phyloP scores from a whole-genome alignment of 2,113 vertebrate species.

The Centropus unirufus region DNA sequence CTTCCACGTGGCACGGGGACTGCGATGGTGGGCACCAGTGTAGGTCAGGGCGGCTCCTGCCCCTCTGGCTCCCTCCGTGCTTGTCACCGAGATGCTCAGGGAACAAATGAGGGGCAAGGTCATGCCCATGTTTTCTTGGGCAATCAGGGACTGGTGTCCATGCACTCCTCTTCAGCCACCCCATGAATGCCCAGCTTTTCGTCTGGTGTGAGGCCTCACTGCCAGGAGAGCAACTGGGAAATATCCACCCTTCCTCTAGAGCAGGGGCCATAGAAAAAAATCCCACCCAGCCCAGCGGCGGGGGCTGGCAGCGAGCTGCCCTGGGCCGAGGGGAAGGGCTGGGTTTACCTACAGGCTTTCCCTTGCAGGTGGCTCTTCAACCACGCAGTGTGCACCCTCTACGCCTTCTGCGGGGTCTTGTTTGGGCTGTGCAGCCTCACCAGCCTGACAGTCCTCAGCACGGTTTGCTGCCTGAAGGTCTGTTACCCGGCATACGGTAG shows the following conservation, averaged over 20 bases:
- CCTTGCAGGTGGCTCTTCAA: constrained; percentile 84
- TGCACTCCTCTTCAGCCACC: not conserved
- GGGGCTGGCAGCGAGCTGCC: not conserved
- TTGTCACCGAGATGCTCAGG: not conserved
- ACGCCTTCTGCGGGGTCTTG: constrained; percentile 86
- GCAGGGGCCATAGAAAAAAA: not conserved
- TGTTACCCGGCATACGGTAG: constrained; percentile 86
- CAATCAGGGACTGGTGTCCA: rapidly evolving
- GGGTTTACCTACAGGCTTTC: not conserved
- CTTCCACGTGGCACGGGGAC: rapidly evolving
- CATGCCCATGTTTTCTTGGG: rapidly evolving
- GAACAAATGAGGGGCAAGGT: rapidly evolving
- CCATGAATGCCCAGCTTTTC: rapidly evolving
- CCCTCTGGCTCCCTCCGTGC: not conserved
- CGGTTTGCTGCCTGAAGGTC: constrained; percentile 88
- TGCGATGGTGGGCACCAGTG: rapidly evolving
- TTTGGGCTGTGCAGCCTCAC: constrained; percentile 86
- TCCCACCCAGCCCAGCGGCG: rapidly evolving
- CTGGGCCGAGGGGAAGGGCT: rapidly evolving
- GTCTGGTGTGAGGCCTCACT: not conserved
- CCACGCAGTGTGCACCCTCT: constrained; percentile 70
- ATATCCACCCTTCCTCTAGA: not conserved
- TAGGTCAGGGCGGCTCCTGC: not conserved
- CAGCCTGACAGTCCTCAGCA: constrained; percentile 85
- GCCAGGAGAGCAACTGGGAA: not conserved